These are phyloP conservation scores for Drosophila malerkotliana DNA, from an alignment of 1,140 invertebrate species.

Conservation along the genomic window DNA sequence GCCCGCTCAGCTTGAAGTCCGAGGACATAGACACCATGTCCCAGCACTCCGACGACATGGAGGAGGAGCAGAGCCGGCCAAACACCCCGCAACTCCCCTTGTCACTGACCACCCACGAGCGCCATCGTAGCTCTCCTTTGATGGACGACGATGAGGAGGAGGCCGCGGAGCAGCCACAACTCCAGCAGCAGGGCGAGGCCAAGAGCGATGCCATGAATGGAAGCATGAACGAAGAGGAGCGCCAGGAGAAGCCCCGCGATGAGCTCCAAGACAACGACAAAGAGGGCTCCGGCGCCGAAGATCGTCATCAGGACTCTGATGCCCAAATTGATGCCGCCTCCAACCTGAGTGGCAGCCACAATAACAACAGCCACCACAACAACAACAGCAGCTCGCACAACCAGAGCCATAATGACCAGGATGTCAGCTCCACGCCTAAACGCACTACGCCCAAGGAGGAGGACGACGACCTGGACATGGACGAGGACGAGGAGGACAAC, in stretches of 20 bases:
- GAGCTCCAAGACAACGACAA: constrained; percentile 32
- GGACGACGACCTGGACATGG: constrained; percentile 83
- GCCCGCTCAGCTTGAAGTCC: constrained; percentile 80
- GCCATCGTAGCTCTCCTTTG: constrained; percentile 71
- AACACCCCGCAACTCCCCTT: constrained; percentile 79
- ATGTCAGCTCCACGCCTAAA: constrained; percentile 56
- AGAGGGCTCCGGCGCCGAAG: constrained; percentile 44
- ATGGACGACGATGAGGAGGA: constrained; percentile 63
- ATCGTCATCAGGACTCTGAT: constrained; percentile 23
- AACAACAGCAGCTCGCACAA: constrained; percentile 67
- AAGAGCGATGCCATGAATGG: constrained; percentile 54
- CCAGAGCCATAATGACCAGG: constrained; percentile 8
- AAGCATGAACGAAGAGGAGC: constrained; percentile 45
- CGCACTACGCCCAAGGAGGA: constrained; percentile 79
- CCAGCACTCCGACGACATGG: constrained; percentile 83
- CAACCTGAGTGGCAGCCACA: constrained; percentile 66
- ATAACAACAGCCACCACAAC: constrained; percentile 85
- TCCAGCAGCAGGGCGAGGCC: constrained; percentile 26
- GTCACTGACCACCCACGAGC: constrained; percentile 80
- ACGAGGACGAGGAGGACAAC: constrained; percentile 82
- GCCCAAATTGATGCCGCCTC: constrained; percentile 17
- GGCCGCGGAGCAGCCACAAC: constrained; percentile 16
- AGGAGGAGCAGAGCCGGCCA: constrained; percentile 75
- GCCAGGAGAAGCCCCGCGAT: constrained; percentile 46
- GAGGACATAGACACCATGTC: constrained; percentile 84